Evolutionary conservation across 2,113 vertebrate species (phyloP).

Genomic region (Lagopus leucura): DNA sequence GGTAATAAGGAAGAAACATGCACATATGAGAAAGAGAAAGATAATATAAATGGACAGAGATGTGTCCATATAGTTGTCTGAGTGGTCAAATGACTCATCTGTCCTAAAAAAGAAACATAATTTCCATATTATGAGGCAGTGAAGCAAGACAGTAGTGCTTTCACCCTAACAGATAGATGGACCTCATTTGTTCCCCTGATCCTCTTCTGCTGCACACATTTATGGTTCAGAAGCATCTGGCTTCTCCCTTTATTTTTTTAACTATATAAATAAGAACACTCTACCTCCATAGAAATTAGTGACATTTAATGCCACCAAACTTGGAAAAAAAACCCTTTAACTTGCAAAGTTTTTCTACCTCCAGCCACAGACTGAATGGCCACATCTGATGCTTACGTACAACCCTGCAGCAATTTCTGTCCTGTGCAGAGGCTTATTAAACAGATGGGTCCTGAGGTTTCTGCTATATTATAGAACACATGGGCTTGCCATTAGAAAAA

Average conservation of each 20-base stretch:
- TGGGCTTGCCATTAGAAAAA: not conserved
- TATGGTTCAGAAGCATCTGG: not conserved
- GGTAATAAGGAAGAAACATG: conserved; percentile 30
- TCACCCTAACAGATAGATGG: not conserved
- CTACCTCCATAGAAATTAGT: not conserved
- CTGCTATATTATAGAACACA: not conserved
- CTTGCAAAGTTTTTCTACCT: not conserved
- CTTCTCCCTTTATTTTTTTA: not conserved
- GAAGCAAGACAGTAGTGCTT: not conserved
- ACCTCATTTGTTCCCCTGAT: conserved; percentile 18
- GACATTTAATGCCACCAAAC: not conserved
- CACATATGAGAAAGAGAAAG: not conserved
- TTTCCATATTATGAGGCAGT: conserved; percentile 9
- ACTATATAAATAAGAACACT: not conserved
- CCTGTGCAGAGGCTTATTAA: not conserved
- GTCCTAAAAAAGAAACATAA: conserved; percentile 20
- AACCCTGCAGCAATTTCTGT: not conserved
- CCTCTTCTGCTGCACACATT: not conserved
- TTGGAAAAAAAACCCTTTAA: not conserved
- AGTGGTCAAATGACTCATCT: conserved; percentile 35
- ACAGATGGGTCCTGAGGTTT: not conserved
- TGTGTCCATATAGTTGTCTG: not conserved
- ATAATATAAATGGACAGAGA: conserved; percentile 7
- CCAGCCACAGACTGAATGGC: not conserved
- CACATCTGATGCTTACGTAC: not conserved